Base-by-base conservation (phyloP, 2,888 invertebrate genomes). In the Imbricaverruca yamaguchii region DNA sequence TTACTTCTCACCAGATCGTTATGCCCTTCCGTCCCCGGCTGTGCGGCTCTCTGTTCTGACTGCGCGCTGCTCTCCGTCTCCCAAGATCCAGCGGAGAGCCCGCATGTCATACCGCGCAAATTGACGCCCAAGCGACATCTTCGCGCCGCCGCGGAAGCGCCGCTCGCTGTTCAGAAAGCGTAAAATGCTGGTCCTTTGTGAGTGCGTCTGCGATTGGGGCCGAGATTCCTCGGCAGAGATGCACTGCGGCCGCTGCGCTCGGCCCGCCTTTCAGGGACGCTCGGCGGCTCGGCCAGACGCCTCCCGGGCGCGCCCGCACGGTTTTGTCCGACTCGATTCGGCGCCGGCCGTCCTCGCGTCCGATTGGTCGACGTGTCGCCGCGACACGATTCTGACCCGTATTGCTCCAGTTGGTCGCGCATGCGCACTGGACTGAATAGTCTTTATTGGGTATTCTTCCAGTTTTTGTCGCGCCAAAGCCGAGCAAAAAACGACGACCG, bases 381-480 rank as follows among this genome's bases (percentile, higher is more conserved):
- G 67, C 67, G 67, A 67, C 67, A 67, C 67, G 67, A 67, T 67
- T 25, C 25, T 25, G 25, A 39, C 39, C 39, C 39, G 39, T 39
- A 39, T 39, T 39, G 39, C 39, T 39, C 39, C 69, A 53, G 53
- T 69, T 69, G 69, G 8, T 69, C 15, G 69, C 69, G 69, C 69
- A 69, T 69, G 69, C 69, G 69, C 69, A 18, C 69, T 15, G 69
- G 15, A 53, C 69, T 69, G 39, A 69, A 39, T 69, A 53, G 69
- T 39, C 69, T 69, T 69, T 69, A 69, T 69, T 69, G 69, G 39
- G 69, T 69, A 69, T 69, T 69, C 69, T 69, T 39, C 69, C 18
- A 39, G 69, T 69, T 69, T 69, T 69, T 69, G 69, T 69, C 39
- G 39, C 18, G 39, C 39, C 39, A n/a, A 39, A 15, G n/a, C 53